A percentile compares a stretch with the other conserved stretches of the same genome.
phyloP scores from a whole-genome alignment of 2,113 vertebrate genomes.

The Aptenodytes patagonicus region DNA sequence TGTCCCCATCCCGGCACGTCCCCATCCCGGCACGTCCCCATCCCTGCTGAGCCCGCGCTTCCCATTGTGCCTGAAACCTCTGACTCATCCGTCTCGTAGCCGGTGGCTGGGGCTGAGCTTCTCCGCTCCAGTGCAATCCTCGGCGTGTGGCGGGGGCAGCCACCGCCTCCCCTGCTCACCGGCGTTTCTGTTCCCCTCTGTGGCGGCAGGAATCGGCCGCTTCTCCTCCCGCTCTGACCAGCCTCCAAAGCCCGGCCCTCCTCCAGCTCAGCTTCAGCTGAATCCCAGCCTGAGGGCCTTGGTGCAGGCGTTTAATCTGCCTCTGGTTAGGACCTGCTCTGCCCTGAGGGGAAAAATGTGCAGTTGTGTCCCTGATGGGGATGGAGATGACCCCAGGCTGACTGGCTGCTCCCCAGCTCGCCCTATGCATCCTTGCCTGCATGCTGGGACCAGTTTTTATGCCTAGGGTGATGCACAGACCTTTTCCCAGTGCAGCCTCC shows the following conservation, averaged over 20 bases:
- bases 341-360: fast-evolving
- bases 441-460: fast-evolving
- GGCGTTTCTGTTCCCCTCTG: background rate
- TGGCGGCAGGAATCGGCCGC: fast-evolving
- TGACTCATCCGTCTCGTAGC: background rate
- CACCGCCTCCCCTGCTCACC: fast-evolving
- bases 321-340: too few species aligned
- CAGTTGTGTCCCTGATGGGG: background rate
- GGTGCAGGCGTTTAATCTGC: background rate
- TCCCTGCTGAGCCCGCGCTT: conserved; percentile 43
- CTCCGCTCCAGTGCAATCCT: fast-evolving
- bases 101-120: background rate
- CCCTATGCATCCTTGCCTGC: fast-evolving
- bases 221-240: fast-evolving
- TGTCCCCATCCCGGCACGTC: background rate
- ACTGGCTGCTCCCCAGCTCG: background rate
- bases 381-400: background rate
- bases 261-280: background rate
- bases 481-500: background rate
- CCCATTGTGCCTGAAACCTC: conserved; percentile 15
- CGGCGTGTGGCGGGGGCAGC: background rate
- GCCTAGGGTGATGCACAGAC: background rate
- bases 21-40: background rate
- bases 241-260: fast-evolving
- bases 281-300: background rate